phyloP scores from a whole-genome alignment of 2,113 vertebrate genomes.

The Orycteropus afer region DNA sequence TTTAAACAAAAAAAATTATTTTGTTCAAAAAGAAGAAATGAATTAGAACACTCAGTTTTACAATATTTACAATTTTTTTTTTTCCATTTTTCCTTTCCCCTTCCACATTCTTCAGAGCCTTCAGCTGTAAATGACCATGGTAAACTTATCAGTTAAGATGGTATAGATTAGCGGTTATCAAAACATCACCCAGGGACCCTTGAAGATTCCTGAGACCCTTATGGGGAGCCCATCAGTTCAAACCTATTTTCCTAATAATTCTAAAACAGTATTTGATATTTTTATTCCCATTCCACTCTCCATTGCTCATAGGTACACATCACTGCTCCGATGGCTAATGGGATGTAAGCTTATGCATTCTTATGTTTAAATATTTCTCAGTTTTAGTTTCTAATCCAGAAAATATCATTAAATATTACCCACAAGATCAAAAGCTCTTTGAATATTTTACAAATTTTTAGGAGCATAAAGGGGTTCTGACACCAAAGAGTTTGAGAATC shows the following conservation, averaged over 20 bases:
- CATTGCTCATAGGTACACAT: not conserved
- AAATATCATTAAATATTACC: not conserved
- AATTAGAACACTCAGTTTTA: not conserved
- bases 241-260: not conserved
- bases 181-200: not conserved
- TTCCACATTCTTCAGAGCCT: not conserved
- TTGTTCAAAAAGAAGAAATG: conserved; percentile 25
- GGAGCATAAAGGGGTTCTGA: not conserved
- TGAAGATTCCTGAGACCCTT: not conserved
- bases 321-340: not conserved
- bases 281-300: not conserved
- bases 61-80: not conserved
- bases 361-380: not conserved
- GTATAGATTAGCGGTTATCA: not conserved
- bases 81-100: not conserved
- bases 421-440: not conserved
- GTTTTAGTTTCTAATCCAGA: not conserved
- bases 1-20: not conserved
- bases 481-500: not conserved
- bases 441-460: not conserved
- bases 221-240: not conserved
- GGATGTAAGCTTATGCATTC: not conserved
- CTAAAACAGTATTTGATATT: not conserved
- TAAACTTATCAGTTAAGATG: not conserved
- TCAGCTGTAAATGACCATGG: not conserved